phyloP scores from a whole-genome alignment of 2,888 invertebrate species.

The Netelia virgata region DNA sequence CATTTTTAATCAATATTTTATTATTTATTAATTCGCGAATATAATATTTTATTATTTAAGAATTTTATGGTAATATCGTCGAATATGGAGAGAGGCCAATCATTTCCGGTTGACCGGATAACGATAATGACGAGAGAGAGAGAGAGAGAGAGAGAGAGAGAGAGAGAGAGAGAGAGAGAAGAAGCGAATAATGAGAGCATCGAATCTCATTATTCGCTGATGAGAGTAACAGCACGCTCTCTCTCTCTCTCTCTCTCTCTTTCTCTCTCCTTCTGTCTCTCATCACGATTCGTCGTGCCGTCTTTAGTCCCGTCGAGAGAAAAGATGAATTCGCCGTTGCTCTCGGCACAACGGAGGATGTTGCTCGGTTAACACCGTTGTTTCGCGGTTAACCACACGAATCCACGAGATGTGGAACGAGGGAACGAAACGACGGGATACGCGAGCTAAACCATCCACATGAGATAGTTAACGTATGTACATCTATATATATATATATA shows the following conservation, averaged over 20 bases:
- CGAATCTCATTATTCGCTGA: not conserved
- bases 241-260: not conserved
- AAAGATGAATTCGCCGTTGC: slow-evolving; percentile 24
- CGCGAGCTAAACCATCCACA: slow-evolving; percentile 14
- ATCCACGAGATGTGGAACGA: slow-evolving; percentile 61
- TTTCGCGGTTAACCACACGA: slow-evolving; percentile 66
- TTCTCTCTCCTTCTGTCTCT: not conserved
- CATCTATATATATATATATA: slow-evolving; percentile 1
- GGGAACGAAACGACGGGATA: slow-evolving; percentile 56
- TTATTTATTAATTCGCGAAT: not conserved
- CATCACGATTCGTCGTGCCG: slow-evolving; percentile 15
- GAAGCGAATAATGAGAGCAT: slow-evolving; percentile 11
- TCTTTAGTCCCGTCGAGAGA: slow-evolving; percentile 11
- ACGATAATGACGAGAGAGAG: slow-evolving; percentile 7
- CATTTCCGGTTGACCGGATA: slow-evolving; percentile 5
- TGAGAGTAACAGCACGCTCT: not conserved
- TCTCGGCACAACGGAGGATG: slow-evolving; percentile 59
- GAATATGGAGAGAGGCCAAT: not conserved
- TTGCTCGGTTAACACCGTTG: slow-evolving; percentile 68
- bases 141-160: not conserved
- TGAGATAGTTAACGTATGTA: slow-evolving; percentile 20
- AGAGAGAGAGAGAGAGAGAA: too few species aligned
- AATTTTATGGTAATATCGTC: not conserved
- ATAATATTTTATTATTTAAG: not conserved
- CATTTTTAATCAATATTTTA: not conserved